Percentiles rank a stretch among this genome's conserved stretches.
These are phyloP conservation scores for Phytoseiulus persimilis DNA, from an alignment of 2,888 invertebrate species.

Conservation along the genomic window DNA sequence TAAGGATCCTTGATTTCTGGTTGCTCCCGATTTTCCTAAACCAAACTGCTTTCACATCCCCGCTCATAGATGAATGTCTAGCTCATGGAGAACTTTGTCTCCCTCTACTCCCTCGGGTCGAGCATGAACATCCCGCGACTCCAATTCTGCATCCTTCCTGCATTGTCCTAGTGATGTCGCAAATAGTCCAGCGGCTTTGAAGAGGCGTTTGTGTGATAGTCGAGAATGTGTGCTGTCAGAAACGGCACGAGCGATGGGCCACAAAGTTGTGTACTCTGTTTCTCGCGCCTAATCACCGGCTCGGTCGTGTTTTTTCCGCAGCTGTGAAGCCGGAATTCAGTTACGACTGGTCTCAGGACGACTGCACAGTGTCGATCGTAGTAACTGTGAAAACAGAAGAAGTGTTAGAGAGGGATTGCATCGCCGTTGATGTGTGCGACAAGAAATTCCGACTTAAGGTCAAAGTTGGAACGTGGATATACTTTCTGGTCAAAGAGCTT, in stretches of 20 bases:
- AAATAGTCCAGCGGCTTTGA: too few species aligned
- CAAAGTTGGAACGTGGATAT: conserved; percentile 20
- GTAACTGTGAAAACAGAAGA: conserved; percentile 8
- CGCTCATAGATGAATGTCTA: too few species aligned
- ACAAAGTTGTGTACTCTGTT: background rate
- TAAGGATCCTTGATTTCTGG: background rate
- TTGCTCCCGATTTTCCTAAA: too few species aligned
- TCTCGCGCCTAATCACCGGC: background rate
- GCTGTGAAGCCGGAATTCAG: background rate
- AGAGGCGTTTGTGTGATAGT: too few species aligned
- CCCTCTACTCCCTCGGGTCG: too few species aligned
- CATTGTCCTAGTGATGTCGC: background rate
- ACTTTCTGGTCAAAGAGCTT: conserved; percentile 16
- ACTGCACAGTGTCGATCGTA: conserved; percentile 16
- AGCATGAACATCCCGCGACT: background rate
- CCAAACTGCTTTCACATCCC: too few species aligned
- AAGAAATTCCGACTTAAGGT: conserved; percentile 28
- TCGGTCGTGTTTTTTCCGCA: background rate
- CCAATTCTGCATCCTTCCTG: background rate
- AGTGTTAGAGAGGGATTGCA: conserved; percentile 6
- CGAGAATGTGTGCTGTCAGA: too few species aligned
- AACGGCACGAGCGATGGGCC: too few species aligned
- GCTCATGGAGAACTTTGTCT: too few species aligned
- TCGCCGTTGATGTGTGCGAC: conserved; percentile 12
- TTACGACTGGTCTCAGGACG: conserved; percentile 23